Conservation (phyloP, 2,797 vertebrate genomes). For the Spinibarbus caldwelli region DNA sequence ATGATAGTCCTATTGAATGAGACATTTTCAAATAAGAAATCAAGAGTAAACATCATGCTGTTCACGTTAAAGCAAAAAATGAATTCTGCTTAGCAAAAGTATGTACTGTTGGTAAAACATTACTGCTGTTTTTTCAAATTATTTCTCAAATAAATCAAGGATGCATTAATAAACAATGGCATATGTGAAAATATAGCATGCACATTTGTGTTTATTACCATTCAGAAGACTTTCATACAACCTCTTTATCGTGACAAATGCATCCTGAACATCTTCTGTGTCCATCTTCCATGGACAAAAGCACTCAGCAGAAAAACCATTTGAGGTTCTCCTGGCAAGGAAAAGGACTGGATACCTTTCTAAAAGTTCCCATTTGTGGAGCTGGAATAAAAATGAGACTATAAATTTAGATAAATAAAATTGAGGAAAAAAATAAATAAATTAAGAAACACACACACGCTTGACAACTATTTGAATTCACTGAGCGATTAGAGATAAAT, state of each 20-base stretch:
- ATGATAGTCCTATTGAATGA: too few species aligned
- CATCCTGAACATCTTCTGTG: background rate
- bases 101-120: background rate
- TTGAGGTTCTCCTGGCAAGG: slow-evolving; percentile 4
- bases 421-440: too few species aligned
- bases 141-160: background rate
- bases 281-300: background rate
- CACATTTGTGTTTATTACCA: background rate
- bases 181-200: background rate
- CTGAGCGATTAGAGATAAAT: too few species aligned
- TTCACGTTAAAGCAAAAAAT: background rate
- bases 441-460: too few species aligned
- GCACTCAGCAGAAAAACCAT: background rate
- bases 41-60: too few species aligned
- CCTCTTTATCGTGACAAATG: background rate
- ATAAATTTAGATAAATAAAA: too few species aligned
- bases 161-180: background rate
- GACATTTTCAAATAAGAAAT: too few species aligned
- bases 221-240: background rate
- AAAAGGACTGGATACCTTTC: background rate
- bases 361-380: slow-evolving; percentile 6
- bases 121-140: too few species aligned
- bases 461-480: too few species aligned
- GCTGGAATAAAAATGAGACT: slow-evolving; percentile 4
- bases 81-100: background rate